Base-by-base conservation (phyloP, 2,888 invertebrate genomes). In the Hirtodrosophila trivittata region DNA sequence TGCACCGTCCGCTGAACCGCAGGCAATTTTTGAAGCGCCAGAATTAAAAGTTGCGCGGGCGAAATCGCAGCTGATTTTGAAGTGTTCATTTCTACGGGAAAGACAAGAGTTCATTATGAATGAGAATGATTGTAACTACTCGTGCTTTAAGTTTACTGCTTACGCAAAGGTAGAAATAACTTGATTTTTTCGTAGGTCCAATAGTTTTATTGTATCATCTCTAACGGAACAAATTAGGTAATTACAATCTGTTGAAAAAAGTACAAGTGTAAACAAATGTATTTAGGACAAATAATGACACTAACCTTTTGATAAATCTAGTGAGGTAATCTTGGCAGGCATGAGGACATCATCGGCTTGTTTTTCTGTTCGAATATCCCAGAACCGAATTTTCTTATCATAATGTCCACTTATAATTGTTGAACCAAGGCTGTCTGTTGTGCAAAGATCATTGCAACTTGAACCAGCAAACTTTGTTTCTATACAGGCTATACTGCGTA, bases 321-420 rank as follows among this genome's bases (percentile, higher is more conserved):
- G 92, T 39, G 98, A 98, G 32, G 98, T 98, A 72, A 99, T 95
- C 92, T 97, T 97, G 59, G 97, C 98, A 89, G 97, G 96, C 66
- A 99, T 93, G 72, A 95, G 91, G 69, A 98, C 95, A 91, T 97
- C 97, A 89, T 96, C 97, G 65, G 95, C 94, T 75, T 95, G 94
- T 86, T 94, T 94, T 85, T 98, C 97, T 10, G 95, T 94, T 83
- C 99, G 93, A 66, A 95, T 95, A 91, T 99, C 99, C 98, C 98
- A 99, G 91, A 99, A 97, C 49, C 98, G 94, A 81, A 99, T 96
- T 88, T 95, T 95, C 91, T 98, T 98, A 92, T 99, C 99, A 91
- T 97, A 98, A 92, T 99, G 99, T 16, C 98, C 98, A 86, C 98
- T 98, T 86, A 99, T 97, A 81, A 99, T 96, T 50, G 96, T 96